Conservation (phyloP, 53 echinoderm and acorn worm species). For the Echinometra lucunter region DNA sequence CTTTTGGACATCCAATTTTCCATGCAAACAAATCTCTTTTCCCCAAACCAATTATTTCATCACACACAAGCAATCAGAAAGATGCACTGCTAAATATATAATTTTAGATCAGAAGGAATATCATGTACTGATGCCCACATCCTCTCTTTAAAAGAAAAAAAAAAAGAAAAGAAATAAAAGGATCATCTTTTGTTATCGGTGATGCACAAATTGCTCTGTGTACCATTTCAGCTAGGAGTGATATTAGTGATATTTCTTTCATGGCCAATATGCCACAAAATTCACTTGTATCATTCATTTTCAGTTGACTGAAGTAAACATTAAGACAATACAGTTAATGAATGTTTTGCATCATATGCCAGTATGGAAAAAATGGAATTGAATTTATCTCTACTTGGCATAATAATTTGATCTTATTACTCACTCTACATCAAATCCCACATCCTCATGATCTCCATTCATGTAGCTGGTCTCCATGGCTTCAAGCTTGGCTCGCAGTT, state of each 20-base stretch:
- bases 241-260: neutral
- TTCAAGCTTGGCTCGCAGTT: slow-evolving; percentile 85
- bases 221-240: neutral
- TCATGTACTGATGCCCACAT: neutral
- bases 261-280: neutral
- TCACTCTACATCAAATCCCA: slow-evolving; percentile 89
- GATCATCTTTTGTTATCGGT: neutral
- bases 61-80: slow-evolving; percentile 40
- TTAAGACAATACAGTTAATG: neutral
- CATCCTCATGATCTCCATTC: slow-evolving; percentile 91
- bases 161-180: neutral
- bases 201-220: neutral
- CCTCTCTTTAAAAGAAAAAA: neutral
- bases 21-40: neutral
- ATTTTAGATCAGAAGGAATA: neutral
- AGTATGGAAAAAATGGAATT: neutral
- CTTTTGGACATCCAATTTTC: neutral
- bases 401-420: slow-evolving; percentile 36
- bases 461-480: slow-evolving; percentile 92
- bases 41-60: slow-evolving; percentile 1
- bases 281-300: neutral
- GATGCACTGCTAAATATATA: slow-evolving; percentile 20
- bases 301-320: neutral
- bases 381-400: neutral
- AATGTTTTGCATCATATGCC: neutral